Evolutionary conservation across 2,113 vertebrate genomes (phyloP), one percentile per base, ranked within the genome.

Genomic region (Sander vitreus): DNA sequence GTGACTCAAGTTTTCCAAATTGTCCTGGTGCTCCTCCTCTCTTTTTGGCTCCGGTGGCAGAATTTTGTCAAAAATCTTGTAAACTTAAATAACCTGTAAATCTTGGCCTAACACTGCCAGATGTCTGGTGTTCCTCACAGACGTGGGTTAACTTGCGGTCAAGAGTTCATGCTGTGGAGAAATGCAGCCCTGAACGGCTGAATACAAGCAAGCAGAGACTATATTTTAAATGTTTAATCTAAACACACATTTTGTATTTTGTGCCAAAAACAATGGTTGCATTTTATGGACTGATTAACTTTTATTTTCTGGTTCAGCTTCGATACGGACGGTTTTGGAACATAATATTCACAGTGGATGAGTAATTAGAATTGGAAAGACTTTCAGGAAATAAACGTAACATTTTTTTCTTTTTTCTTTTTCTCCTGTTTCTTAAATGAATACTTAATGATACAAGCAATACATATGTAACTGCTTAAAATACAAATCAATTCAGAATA

Each of bases 261-360:
- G 21, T 75, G 3, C 19, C 21, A 57, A 51, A 58, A 62, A 75
- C 71, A 83, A 76, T 59, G 5, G 30, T 27, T 76, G 55, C 15
- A 50, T 78, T 79, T 85, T 80, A 27, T 9, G 51, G 14, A 39
- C 45, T 57, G 33, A 80, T 19, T 65, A 30, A 77, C 48, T 60
- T 74, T 62, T 48, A 33, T 54, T 74, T 81, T 65, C 62, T 74
- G 64, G 27, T 78, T 54, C 12, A 48, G 16, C 71, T 45, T 30
- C 5, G 14, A 66, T 36, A 58, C 18, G 23, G 16, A 72, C 1
- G n/a, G 30, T 45, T 78, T 39, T 21, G 19, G 63, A 55, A 63
- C 27, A 71, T 47, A 72, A 75, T 70, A 73, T 67, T 79, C 23
- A 71, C 9, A 2, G 72, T 51, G 36, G 74, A 67, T 53, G 55